Percentiles rank a stretch among this genome's conserved stretches.
These are phyloP conservation scores for Tychaedon coryphoeus DNA, from an alignment of 2,113 vertebrate species.

Conservation along the genomic window DNA sequence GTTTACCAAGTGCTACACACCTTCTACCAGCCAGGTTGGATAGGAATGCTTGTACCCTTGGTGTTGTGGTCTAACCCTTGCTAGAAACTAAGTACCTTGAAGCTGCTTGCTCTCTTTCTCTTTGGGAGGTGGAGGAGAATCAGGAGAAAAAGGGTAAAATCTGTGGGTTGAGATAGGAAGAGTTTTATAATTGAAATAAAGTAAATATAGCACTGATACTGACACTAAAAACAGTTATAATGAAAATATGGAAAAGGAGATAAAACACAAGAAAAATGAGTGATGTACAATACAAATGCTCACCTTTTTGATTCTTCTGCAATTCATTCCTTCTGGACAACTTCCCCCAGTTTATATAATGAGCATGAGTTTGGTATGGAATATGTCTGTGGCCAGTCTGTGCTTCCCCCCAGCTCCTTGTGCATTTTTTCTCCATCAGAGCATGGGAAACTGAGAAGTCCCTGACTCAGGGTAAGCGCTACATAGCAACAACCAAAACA, in stretches of 20 bases:
- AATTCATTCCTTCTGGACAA: neutral
- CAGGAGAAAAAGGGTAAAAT: neutral
- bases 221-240: neutral
- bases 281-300: neutral
- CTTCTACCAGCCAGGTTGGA: neutral
- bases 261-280: neutral
- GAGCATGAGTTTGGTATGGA: neutral
- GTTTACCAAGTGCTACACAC: neutral
- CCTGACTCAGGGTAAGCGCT: neutral
- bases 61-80: neutral
- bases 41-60: neutral
- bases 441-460: neutral
- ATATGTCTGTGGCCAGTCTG: neutral
- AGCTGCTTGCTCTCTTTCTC: neutral
- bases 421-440: neutral
- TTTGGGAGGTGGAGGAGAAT: neutral
- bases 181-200: neutral
- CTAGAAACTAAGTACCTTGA: fast-evolving
- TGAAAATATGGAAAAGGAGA: neutral
- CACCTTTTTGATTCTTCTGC: neutral
- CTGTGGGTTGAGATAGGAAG: neutral
- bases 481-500: neutral
- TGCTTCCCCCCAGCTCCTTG: neutral
- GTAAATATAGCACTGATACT: neutral
- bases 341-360: neutral